phyloP scores from a whole-genome alignment of 2,113 vertebrate genomes.

The Hippolais icterina region DNA sequence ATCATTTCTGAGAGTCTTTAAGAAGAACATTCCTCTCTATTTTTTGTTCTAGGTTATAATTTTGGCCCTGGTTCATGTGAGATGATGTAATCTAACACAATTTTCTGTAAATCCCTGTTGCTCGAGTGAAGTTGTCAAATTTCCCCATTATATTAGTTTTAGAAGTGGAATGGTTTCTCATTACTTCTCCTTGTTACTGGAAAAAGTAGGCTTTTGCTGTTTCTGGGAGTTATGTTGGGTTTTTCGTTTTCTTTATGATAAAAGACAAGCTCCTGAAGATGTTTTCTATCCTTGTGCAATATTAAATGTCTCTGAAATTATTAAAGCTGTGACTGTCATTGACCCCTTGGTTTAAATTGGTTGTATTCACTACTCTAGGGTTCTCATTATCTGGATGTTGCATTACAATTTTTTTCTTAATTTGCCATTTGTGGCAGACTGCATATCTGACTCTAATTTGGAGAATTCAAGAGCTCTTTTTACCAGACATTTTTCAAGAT shows the following conservation, averaged over 20 bases:
- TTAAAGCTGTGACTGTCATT: background rate
- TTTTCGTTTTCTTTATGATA: background rate
- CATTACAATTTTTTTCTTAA: conserved; percentile 19
- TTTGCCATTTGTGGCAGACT: background rate
- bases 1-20: background rate
- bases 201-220: background rate
- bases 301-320: background rate
- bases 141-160: background rate
- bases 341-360: conserved; percentile 8
- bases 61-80: background rate
- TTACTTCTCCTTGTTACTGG: background rate
- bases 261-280: background rate
- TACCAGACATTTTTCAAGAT: background rate
- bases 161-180: background rate
- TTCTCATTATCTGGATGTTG: conserved; percentile 33
- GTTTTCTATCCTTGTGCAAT: background rate
- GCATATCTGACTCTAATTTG: background rate
- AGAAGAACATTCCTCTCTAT: background rate
- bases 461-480: background rate
- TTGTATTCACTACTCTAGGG: background rate
- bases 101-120: background rate
- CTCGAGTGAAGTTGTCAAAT: background rate
- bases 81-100: background rate
- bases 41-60: background rate
- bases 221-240: background rate